Percentiles rank a stretch among this genome's conserved stretches.
Evolutionary conservation across 2,113 vertebrate species (phyloP).

Genomic region (Hepsetus odoe): DNA sequence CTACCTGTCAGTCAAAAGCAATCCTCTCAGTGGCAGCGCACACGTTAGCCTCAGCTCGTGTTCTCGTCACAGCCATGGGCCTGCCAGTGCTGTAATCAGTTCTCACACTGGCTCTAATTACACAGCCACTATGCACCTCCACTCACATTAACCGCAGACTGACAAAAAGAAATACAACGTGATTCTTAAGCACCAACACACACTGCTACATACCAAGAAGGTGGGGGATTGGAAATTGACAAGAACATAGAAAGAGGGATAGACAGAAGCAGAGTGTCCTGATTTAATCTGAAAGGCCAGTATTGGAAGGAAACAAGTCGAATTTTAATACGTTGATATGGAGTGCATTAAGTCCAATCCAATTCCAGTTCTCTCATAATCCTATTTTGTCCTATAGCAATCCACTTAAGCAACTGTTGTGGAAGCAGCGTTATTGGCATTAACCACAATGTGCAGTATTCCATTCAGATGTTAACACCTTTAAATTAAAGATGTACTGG

Average conservation of each 20-base stretch:
- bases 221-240: conserved; percentile 64
- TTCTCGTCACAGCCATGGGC: conserved; percentile 28
- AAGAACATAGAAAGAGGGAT: conserved; percentile 63
- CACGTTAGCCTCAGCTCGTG: conserved; percentile 33
- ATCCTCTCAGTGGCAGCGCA: conserved; percentile 50
- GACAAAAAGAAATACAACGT: conserved; percentile 33
- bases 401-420: too few relatives aligned
- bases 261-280: conserved; percentile 49
- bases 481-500: too few relatives aligned
- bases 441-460: too few relatives aligned
- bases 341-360: too few relatives aligned
- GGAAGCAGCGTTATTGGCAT: too few relatives aligned
- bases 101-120: conserved; percentile 52
- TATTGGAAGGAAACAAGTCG: too few relatives aligned
- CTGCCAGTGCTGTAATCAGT: conserved; percentile 42
- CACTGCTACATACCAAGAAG: conserved; percentile 12
- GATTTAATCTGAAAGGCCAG: neutral
- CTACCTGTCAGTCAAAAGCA: conserved; percentile 58
- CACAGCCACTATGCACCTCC: conserved; percentile 39
- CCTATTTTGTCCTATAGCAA: too few relatives aligned
- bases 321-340: too few relatives aligned
- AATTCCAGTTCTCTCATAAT: too few relatives aligned
- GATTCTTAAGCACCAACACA: conserved; percentile 22
- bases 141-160: conserved; percentile 39
- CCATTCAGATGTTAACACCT: too few relatives aligned